Base-by-base conservation (phyloP, 2,888 invertebrate genomes). In the Orchestes rusci region DNA sequence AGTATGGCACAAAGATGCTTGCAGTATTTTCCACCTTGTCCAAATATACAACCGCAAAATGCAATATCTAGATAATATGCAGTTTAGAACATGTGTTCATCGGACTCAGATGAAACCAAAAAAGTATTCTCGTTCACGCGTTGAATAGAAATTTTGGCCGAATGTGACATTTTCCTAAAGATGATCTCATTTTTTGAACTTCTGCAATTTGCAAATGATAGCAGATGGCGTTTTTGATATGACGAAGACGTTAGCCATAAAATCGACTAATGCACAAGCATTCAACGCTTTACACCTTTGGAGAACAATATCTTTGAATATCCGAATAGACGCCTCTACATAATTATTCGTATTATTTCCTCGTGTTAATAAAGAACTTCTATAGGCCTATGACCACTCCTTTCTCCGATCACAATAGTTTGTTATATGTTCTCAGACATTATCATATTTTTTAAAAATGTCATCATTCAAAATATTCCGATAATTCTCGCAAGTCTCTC, bases 261-360 rank as follows among this genome's bases (percentile, higher is more conserved):
- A 23, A 10, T 23, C 23, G 10, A 23, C 10, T 23, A 23, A 23
- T 7, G 23, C 23, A 10, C 23, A 23, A 23, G 23, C 5, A 23
- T 23, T 23, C 5, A 23, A 23, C 5, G 23, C 5, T 5, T 10
- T 5, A 23, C 23, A 23, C 7, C 23, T 5, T 23, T 34, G 16
- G 5, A 16, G 16, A 16, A 34, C 16, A 13, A 34, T 34, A 17
- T 34, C 35, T 34, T 34, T 34, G 8, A 34, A 15, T 12, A 34
- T 34, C 7, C 35, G 35, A 12, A 34, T 34, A 15, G 35, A 18
- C 5, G 35, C 7, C 16, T 30, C 31, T 12, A 12, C 13, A 10
- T 12, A 12, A 34, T 34, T 34, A 18, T 34, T 34, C 8, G 35
- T 34, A 17, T 34, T 34, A 12, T 34, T 34, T 34, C 35, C 19